Base-by-base conservation (phyloP, 2,113 vertebrate species). In the Oriolus oriolus region DNA sequence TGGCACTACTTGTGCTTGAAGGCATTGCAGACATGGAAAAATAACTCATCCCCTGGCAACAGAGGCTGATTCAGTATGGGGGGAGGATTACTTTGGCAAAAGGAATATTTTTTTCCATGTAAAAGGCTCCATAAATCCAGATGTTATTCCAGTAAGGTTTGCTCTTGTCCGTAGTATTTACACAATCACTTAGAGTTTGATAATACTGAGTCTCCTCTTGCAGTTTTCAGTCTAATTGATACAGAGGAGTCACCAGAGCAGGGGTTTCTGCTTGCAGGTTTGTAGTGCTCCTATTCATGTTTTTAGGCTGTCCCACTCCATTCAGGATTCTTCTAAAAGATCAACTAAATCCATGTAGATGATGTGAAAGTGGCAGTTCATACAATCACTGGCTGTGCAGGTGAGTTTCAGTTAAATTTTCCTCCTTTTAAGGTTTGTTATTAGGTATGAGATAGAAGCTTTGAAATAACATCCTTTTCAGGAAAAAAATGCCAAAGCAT, bases 331-430 rank as follows among this genome's bases (percentile, higher is more conserved):
- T 83, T 83, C 87, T 85, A 66, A 91, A 92, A 95, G 60, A 93
- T 81, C 66, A 96, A 69, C 95, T 92, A 94, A 91, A 77, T 54
- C 83, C 92, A 93, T 95, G 91, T 89, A 93, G 93, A 95, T 95
- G 90, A 93, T 89, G 91, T 80, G 88, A 80, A 83, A 83, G 92
- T 96, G 95, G 80, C 92, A 94, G 64, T 94, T 94, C 75, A 57
- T 96, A 97, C 97, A 97, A 97, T 96, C 96, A 79, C 92, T 97
- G 95, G 97, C 97, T 97, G 96, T 96, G 77, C 96, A 94, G 96
- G 97, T 96, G 96, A 97, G 97, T 97, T 96, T 92, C 82, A 88
- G 84, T 82, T 93, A 92, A 65, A 33, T 71, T 92, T 92, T 87
- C 52, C 54, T 92, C 87, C 87, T 52, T 63, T 59, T 52, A 81